phyloP scores from a whole-genome alignment of 2,797 vertebrate genomes.

The Xiphophorus birchmanni region DNA sequence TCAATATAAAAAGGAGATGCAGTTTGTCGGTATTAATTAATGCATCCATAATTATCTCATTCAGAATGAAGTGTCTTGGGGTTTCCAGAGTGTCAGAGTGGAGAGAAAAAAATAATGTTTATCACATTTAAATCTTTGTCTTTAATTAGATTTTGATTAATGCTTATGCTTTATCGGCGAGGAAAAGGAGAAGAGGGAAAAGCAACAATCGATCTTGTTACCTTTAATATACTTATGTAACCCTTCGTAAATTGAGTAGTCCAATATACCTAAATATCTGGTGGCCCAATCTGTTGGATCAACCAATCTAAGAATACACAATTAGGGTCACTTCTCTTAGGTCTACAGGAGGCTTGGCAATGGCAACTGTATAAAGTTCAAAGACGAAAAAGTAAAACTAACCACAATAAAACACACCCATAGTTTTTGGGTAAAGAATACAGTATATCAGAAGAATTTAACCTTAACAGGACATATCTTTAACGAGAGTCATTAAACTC shows the following conservation, averaged over 20 bases:
- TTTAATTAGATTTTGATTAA: constrained; percentile 49
- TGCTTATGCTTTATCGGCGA: constrained; percentile 7
- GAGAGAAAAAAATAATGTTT: constrained; percentile 28
- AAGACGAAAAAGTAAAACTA: too few relatives aligned
- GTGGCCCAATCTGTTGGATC: too few relatives aligned
- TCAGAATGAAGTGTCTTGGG: constrained; percentile 14
- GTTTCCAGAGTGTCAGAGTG: constrained; percentile 16
- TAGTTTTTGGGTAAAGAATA: too few relatives aligned
- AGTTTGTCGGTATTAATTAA: constrained; percentile 57
- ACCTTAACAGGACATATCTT: too few relatives aligned
- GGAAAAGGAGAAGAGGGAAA: neutral
- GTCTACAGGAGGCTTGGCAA: too few relatives aligned
- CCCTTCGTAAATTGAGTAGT: neutral
- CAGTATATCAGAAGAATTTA: too few relatives aligned
- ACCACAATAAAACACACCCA: too few relatives aligned
- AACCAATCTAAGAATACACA: too few relatives aligned
- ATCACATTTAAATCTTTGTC: constrained; percentile 24
- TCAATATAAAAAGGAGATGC: constrained; percentile 38
- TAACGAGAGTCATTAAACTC: too few relatives aligned
- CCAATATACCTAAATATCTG: too few relatives aligned
- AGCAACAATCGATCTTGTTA: neutral
- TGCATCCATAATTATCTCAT: constrained; percentile 44
- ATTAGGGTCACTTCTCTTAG: too few relatives aligned
- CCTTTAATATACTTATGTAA: constrained; percentile 4
- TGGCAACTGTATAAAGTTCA: too few relatives aligned